Base-by-base conservation (phyloP, 1,140 invertebrate genomes). In the Macrocentrus cingulum region DNA sequence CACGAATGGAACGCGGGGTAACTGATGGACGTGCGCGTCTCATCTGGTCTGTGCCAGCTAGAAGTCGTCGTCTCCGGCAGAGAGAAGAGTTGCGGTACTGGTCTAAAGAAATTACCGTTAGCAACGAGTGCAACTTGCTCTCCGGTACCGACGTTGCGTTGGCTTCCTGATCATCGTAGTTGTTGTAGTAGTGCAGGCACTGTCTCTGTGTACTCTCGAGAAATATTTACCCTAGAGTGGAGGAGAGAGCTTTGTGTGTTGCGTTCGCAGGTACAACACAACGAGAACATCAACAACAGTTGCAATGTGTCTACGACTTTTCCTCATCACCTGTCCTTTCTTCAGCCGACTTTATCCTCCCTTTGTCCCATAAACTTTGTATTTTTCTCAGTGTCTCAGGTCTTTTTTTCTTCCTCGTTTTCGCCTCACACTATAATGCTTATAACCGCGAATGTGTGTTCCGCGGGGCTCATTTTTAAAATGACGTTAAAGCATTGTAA, bases 21-120 rank as follows among this genome's bases (percentile, higher is more conserved):
- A 39, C 36, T 62, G 60, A 58, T 57, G 56, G 60, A 58, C 56
- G 56, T 61, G 49, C 58, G 22, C 29, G 39, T 34, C 60, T 48
- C 53, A 52, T 61, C 59, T 61, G 37, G 9, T 58, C 55, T 57
- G 56, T 49, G 41, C 39, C 16, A n/a, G n/a, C n/a, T n/a, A n/a
- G n/a, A n/a, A 23, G 36, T 44, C 39, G 32, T n/a, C 34, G 39
- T 22, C 54, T 22, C 54, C 19, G 13, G 25, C 22, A 36, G 9
- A 42, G 22, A 48, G 51, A 63, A 64, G 64, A 68, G 65, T 76
- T 76, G 74, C 75, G 75, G 75, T 77, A 77, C 74, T 71, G 67
- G 70, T 74, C 73, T 71, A 72, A 74, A 72, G 69, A 64, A 72
- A 76, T 76, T 77, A 77, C 75, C 74, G 74, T 77, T 77, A 76